phyloP scores from a whole-genome alignment of 1,140 invertebrate species.

The Melipona quadrifasciata region DNA sequence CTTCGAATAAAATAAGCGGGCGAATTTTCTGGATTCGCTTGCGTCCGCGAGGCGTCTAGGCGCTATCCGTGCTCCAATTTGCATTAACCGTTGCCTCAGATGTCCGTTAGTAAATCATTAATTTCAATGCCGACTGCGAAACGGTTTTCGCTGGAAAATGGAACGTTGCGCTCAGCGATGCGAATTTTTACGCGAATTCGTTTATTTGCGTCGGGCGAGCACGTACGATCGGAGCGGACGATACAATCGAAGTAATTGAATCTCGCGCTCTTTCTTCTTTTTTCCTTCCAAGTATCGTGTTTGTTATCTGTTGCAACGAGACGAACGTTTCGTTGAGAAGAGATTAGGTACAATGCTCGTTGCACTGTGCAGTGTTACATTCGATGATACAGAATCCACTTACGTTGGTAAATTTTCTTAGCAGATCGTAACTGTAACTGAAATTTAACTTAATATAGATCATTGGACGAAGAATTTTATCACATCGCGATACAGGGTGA shows the following conservation, averaged over 20 bases:
- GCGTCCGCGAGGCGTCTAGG: background rate
- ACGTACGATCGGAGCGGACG: background rate
- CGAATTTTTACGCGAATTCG: background rate
- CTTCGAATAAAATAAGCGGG: constrained; percentile 34
- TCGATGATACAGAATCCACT: background rate
- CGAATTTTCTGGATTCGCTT: constrained; percentile 40
- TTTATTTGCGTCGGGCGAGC: background rate
- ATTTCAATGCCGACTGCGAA: constrained; percentile 39
- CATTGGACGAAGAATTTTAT: background rate
- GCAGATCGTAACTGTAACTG: background rate
- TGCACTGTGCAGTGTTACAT: background rate
- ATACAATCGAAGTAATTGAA: background rate
- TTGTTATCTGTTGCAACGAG: background rate
- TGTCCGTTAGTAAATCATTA: constrained; percentile 51
- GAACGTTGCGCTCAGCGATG: background rate
- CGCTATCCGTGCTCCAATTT: constrained; percentile 44
- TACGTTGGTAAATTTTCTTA: background rate
- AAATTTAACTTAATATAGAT: background rate
- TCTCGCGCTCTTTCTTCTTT: background rate
- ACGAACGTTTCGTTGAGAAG: background rate
- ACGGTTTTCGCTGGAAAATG: constrained; percentile 36
- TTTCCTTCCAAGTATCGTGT: background rate
- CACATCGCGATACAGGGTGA: background rate
- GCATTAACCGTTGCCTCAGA: constrained; percentile 49
- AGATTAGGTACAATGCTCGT: background rate